Evolutionary conservation across 2,888 invertebrate genomes (phyloP).

Genomic region (Caenorhabditis angaria): DNA sequence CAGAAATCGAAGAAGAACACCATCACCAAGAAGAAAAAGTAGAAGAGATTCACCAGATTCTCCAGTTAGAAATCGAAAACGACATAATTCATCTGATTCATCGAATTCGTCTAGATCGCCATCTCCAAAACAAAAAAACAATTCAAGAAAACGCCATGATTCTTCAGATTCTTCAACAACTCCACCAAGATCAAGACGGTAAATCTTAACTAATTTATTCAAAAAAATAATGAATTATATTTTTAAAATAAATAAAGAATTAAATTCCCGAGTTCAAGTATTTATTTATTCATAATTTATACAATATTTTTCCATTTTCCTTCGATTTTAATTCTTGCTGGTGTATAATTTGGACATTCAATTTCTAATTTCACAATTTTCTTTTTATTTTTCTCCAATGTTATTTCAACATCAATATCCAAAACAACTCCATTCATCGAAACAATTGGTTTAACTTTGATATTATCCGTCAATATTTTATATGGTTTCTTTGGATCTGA

Average conservation of each 20-base stretch:
- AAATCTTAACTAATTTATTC: neutral
- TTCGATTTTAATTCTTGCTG: conserved; percentile 29
- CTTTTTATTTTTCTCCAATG: conserved; percentile 8
- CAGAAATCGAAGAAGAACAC: neutral
- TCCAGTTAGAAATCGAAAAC: neutral
- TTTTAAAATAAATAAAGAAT: too few species aligned
- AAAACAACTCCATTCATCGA: conserved; percentile 28
- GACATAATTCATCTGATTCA: neutral
- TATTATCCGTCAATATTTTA: conserved; percentile 20
- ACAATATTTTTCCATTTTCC: conserved; percentile 38
- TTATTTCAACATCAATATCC: conserved; percentile 35
- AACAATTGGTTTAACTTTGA: conserved; percentile 31
- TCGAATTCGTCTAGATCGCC: conserved; percentile 4
- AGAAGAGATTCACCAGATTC: neutral
- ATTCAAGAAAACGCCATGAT: neutral
- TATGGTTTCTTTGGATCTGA: too few species aligned
- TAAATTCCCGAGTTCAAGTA: too few species aligned
- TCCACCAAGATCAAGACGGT: neutral
- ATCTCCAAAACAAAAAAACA: neutral
- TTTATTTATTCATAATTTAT: too few species aligned
- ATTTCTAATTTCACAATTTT: conserved; percentile 28
- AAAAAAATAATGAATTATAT: too few species aligned
- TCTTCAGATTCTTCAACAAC: neutral
- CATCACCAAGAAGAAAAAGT: neutral
- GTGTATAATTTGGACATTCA: conserved; percentile 35